Percentiles rank a stretch among this genome's conserved stretches.
Evolutionary conservation across 2,797 vertebrate genomes (phyloP).

Genomic region (Sphenopsis melanotis): DNA sequence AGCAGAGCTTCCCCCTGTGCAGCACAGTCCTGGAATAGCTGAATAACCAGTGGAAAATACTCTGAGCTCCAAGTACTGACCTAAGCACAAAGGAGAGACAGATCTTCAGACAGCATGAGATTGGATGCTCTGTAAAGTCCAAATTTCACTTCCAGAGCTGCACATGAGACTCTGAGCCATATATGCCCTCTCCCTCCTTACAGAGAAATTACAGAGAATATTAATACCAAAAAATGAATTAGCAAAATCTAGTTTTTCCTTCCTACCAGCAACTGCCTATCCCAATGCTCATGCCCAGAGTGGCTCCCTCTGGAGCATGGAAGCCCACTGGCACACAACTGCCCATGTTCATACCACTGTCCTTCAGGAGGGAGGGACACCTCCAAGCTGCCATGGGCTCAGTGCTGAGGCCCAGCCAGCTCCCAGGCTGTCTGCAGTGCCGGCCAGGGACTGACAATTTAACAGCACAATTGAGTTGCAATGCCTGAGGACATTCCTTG

Average conservation of each 20-base stretch:
- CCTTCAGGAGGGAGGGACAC: neutral
- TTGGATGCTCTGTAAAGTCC: neutral
- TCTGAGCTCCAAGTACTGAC: neutral
- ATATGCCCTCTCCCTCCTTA: rapidly evolving
- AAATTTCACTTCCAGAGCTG: neutral
- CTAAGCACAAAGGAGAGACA: neutral
- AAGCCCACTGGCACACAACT: neutral
- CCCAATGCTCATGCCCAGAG: neutral
- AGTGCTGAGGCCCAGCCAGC: neutral
- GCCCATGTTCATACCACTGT: rapidly evolving
- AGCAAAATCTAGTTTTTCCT: neutral
- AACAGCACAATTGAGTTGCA: neutral
- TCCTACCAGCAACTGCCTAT: neutral
- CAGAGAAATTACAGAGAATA: neutral
- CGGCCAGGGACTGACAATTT: neutral
- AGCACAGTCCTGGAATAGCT: neutral
- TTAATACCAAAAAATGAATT: neutral
- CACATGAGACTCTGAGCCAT: rapidly evolving
- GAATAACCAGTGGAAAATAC: neutral
- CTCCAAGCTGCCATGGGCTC: neutral
- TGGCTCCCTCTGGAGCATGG: neutral
- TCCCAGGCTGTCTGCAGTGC: neutral
- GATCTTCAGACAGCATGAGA: neutral
- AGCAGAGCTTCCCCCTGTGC: neutral
- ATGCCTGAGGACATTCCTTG: slow-evolving; percentile 59